Conservation (phyloP, 2,113 vertebrate species). For the Eclectus roratus region DNA sequence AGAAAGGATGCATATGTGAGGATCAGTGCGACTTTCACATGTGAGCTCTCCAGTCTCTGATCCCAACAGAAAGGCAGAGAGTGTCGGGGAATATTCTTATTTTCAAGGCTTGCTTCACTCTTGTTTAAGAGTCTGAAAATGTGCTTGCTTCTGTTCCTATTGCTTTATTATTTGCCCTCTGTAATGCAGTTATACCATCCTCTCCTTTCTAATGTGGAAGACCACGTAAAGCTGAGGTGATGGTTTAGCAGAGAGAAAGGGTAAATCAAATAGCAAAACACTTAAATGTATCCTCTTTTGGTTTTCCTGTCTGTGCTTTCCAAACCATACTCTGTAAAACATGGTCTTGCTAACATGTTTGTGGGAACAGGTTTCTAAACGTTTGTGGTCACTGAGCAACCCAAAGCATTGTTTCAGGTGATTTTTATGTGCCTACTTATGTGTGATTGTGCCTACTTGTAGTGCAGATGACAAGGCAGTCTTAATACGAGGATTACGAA, state of each 20-base stretch:
- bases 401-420: background rate
- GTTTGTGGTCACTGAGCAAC: conserved; percentile 28
- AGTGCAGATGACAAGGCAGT: background rate
- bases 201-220: background rate
- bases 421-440: background rate
- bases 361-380: background rate
- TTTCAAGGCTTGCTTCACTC: background rate
- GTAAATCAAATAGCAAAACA: background rate
- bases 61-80: background rate
- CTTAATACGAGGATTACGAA: background rate
- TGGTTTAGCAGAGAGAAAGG: background rate
- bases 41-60: background rate
- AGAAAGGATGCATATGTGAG: background rate
- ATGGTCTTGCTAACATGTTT: background rate
- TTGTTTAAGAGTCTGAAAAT: background rate
- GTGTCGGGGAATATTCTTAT: background rate
- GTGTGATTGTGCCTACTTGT: background rate
- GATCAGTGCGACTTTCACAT: background rate
- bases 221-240: background rate
- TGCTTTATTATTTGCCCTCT: background rate
- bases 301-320: conserved; percentile 38
- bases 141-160: background rate
- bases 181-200: background rate
- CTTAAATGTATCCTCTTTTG: background rate
- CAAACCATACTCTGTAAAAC: conserved; percentile 19